These are phyloP conservation scores for Strongylocentrotus purpuratus DNA, from an alignment of 35 echinoderm and acorn worm genomes.

Conservation along the genomic window DNA sequence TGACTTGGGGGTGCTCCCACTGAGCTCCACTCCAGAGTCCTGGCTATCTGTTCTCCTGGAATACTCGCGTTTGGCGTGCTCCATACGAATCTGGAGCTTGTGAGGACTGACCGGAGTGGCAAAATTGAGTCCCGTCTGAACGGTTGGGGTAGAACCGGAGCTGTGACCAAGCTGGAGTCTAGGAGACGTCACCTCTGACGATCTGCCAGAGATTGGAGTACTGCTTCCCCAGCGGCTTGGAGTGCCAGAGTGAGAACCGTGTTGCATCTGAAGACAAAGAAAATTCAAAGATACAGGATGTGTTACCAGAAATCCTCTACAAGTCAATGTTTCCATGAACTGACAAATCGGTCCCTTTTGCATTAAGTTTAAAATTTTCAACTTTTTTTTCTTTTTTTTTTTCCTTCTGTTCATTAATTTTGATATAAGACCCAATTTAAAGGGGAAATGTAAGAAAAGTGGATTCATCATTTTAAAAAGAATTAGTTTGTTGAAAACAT, in stretches of 20 bases:
- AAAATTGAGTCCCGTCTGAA: conserved; percentile 70
- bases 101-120: conserved; percentile 86
- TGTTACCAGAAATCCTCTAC: too few relatives aligned
- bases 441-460: too few relatives aligned
- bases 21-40: conserved; percentile 81
- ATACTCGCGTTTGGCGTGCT: conserved; percentile 69
- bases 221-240: conserved; percentile 73
- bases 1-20: conserved; percentile 60
- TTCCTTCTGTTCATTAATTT: too few relatives aligned
- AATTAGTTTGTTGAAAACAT: too few relatives aligned
- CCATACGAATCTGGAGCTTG: conserved; percentile 77
- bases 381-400: too few relatives aligned
- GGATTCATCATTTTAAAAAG: too few relatives aligned
- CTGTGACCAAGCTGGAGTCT: conserved; percentile 61
- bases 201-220: conserved; percentile 87
- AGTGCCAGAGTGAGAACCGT: conserved; percentile 55
- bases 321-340: too few relatives aligned
- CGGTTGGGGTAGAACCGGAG: conserved; percentile 60
- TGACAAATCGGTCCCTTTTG: too few relatives aligned
- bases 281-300: not conserved
- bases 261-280: not conserved
- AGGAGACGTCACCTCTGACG: conserved; percentile 77
- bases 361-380: too few relatives aligned
- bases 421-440: too few relatives aligned
- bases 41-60: conserved; percentile 65